Evolutionary conservation across 2,888 invertebrate species (phyloP).

Genomic region (Gibbula magus): DNA sequence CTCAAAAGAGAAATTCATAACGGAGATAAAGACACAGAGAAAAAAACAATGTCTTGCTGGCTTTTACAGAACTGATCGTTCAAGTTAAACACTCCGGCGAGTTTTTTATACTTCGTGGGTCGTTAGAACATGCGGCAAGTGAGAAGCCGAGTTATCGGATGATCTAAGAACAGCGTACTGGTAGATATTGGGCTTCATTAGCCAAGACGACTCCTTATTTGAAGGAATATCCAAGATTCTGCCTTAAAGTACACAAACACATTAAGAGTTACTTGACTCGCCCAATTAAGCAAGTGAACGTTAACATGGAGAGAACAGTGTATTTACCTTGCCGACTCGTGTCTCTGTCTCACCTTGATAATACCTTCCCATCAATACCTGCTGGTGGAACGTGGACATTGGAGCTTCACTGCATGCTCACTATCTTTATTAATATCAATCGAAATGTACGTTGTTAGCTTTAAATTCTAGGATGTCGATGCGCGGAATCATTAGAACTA

Average conservation of each 20-base stretch:
- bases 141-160: too few species aligned
- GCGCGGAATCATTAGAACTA: neutral
- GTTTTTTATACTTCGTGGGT: too few species aligned
- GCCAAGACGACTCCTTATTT: conserved; percentile 1
- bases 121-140: too few species aligned
- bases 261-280: neutral
- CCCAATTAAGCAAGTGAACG: neutral
- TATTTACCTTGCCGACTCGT: neutral
- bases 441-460: neutral
- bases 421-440: neutral
- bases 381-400: too few species aligned
- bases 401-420: too few species aligned
- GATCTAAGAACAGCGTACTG: too few species aligned
- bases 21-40: too few species aligned
- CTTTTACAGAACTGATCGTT: too few species aligned
- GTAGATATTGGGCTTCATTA: neutral
- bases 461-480: neutral
- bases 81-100: too few species aligned
- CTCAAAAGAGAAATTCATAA: too few species aligned
- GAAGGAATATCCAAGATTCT: neutral
- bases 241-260: neutral
- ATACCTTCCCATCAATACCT: neutral
- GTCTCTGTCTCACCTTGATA: neutral
- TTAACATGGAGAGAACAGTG: neutral
- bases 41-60: too few species aligned